phyloP scores from a whole-genome alignment of 2,113 vertebrate genomes.

The Apodemus speciosus region DNA sequence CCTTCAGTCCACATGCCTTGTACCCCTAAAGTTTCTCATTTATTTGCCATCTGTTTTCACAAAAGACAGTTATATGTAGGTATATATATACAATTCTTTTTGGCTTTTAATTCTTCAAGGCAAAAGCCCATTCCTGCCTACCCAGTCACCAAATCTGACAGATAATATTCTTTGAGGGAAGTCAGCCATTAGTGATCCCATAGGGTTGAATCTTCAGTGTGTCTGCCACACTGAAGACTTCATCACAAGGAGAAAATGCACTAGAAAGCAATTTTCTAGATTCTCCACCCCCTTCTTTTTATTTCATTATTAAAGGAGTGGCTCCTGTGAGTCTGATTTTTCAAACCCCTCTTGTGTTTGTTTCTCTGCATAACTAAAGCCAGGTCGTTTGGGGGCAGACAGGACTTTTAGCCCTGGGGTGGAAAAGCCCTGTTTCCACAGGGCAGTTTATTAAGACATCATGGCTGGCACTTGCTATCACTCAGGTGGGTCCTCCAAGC shows the following conservation, averaged over 20 bases:
- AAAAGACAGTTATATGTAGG: background rate
- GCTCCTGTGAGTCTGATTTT: background rate
- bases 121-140: background rate
- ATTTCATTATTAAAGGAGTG: background rate
- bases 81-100: background rate
- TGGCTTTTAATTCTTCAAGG: slow-evolving; percentile 6
- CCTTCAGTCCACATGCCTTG: background rate
- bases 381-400: background rate
- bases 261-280: background rate
- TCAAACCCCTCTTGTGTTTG: too few relatives aligned
- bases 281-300: background rate
- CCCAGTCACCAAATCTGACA: background rate
- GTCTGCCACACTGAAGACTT: background rate
- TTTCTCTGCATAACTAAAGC: background rate
- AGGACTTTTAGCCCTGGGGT: background rate
- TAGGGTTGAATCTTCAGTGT: background rate
- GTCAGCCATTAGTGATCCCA: background rate
- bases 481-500: background rate
- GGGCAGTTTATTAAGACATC: background rate
- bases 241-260: background rate
- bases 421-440: background rate
- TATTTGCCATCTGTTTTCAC: background rate
- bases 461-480: background rate
- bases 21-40: background rate
- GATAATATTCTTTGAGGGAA: background rate